Percentiles rank a stretch among this genome's conserved stretches.
Evolutionary conservation across 2,888 invertebrate genomes (phyloP).

Genomic region (Melieria omissa): DNA sequence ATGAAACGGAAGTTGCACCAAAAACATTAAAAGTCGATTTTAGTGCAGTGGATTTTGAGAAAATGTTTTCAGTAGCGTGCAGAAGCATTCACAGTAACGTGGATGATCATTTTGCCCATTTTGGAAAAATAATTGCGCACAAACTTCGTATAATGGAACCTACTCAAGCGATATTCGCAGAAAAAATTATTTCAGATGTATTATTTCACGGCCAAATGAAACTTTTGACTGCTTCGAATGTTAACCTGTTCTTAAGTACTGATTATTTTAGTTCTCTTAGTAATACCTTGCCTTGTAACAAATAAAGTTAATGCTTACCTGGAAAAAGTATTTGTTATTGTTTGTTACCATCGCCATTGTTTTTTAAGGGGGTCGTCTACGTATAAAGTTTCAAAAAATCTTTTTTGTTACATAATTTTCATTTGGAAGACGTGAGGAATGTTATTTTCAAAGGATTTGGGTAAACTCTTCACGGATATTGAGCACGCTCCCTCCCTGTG

Average conservation of each 20-base stretch:
- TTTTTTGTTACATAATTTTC: no score
- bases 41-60: constrained; percentile 60
- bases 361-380: no score
- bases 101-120: constrained; percentile 61
- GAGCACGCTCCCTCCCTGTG: no score
- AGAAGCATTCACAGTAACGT: constrained; percentile 57
- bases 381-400: no score
- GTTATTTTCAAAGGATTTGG: no score
- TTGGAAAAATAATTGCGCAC: constrained; percentile 65
- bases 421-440: no score
- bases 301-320: constrained; percentile 15
- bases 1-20: constrained; percentile 51
- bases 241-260: constrained; percentile 54
- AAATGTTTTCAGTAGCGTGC: constrained; percentile 60
- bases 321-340: background rate
- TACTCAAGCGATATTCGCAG: constrained; percentile 62
- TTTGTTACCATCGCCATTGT: no score
- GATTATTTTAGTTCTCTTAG: constrained; percentile 39
- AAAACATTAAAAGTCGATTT: constrained; percentile 61
- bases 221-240: constrained; percentile 55
- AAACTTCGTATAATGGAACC: constrained; percentile 63
- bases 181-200: constrained; percentile 64
- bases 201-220: constrained; percentile 66
- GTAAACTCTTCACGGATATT: no score
- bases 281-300: constrained; percentile 12